Evolutionary conservation across 1,140 invertebrate species (phyloP).

Genomic region (Drosophila navojoa): DNA sequence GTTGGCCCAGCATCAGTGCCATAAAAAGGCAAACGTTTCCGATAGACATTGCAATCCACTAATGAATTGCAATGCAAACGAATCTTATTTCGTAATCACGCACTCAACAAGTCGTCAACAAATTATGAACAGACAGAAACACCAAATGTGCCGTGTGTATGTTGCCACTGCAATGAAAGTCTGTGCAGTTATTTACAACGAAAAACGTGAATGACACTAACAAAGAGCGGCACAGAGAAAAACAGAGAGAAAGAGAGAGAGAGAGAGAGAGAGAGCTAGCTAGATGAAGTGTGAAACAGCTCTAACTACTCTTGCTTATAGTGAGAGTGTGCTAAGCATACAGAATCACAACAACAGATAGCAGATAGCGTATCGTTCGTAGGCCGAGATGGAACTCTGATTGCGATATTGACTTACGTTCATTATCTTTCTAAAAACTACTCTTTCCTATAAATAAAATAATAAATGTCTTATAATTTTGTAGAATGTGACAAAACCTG

Average conservation of each 20-base stretch:
- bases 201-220: neutral
- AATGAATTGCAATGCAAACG: no score
- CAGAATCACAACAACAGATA: no score
- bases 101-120: neutral
- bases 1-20: constrained; percentile 14
- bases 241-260: constrained; percentile 2
- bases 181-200: constrained; percentile 1
- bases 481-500: no score
- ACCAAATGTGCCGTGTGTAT: neutral
- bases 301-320: neutral
- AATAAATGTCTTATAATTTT: no score
- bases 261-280: neutral
- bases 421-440: no score
- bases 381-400: no score
- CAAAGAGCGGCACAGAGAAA: neutral
- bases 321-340: neutral
- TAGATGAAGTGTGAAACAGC: constrained; percentile 7
- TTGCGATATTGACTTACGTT: no score
- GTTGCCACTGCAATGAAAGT: no score
- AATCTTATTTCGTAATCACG: constrained; percentile 4
- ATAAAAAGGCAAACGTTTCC: constrained; percentile 3
- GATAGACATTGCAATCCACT: neutral
- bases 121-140: neutral
- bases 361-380: no score
- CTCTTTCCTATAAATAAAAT: no score